Base-by-base conservation (phyloP, 2,888 invertebrate species). In the Drosophila greeni region DNA sequence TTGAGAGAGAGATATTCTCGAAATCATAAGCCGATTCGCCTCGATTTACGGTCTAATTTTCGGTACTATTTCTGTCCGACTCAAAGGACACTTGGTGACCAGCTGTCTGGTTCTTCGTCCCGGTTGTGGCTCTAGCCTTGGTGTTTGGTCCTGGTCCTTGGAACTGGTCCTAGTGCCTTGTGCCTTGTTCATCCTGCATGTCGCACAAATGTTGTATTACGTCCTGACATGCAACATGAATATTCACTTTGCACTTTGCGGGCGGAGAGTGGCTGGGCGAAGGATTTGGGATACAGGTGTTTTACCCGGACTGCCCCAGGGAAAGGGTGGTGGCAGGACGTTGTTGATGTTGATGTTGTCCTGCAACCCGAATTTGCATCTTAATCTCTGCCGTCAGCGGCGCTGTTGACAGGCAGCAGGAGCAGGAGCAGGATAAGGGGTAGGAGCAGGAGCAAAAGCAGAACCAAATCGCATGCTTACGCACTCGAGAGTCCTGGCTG, bases 181-280 rank as follows among this genome's bases (percentile, higher is more conserved):
- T 33, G 40, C 52, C 61, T 26, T 61, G 68, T 42, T 62, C 64
- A 45, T 69, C 33, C 69, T 51, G 58, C 65, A 70, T 60, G 70
- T 66, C 65, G 62, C 53, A 72, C 72, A 81, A 81, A 81, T 83
- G 77, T 79, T 81, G 75, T 83, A 83, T 81, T 83, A 77, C 75
- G 74, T 71, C 66, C 82, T 79, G 84, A 83, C 84, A 81, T 77
- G 82, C 80, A 82, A 82, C 82, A 82, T 82, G 84, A 82, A 82
- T 83, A 82, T 82, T 82, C 82, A 82, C 82, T 82, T 82, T 84
- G 82, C 84, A 81, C 81, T 81, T 82, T 84, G 65, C 71, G 77
- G 75, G 59, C 74, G 48, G 55, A 75, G 52, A 75, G 52, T 69
- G 69, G 59, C 77, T 55, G 71, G 23, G 45, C 36, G 18, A 47